Evolutionary conservation across 2,888 invertebrate genomes (phyloP).

Genomic region (Zhengitettix transpicula): DNA sequence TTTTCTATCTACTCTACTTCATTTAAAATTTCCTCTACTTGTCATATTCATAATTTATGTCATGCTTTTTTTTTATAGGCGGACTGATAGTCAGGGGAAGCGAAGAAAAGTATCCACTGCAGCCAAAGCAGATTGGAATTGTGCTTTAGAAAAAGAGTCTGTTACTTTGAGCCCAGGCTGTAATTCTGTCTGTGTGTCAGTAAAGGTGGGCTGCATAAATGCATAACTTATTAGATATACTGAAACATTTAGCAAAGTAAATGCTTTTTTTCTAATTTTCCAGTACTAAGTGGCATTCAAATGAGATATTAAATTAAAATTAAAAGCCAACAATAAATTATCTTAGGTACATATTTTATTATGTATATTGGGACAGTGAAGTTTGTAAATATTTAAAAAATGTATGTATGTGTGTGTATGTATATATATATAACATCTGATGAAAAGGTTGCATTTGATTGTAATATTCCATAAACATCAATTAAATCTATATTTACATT

Average conservation of each 20-base stretch:
- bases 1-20: too few relatives aligned
- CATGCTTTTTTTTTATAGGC: constrained; percentile 15
- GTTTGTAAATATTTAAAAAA: neutral
- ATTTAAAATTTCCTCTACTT: too few relatives aligned
- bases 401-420: neutral
- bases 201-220: constrained; percentile 21
- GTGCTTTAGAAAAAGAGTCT: constrained; percentile 31
- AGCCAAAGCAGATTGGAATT: constrained; percentile 45
- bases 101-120: constrained; percentile 49
- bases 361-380: neutral
- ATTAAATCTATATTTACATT: neutral
- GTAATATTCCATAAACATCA: neutral
- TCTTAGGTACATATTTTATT: too few relatives aligned
- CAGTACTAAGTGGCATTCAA: too few relatives aligned
- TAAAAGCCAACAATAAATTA: too few relatives aligned
- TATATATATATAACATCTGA: neutral
- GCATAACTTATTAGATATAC: too few relatives aligned
- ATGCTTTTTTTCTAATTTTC: too few relatives aligned
- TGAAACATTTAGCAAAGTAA: too few relatives aligned
- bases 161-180: constrained; percentile 26
- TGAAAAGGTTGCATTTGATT: neutral
- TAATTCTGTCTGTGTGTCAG: constrained; percentile 24
- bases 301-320: too few relatives aligned
- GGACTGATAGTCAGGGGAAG: constrained; percentile 34
- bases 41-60: too few relatives aligned